Percentiles rank a stretch among this genome's conserved stretches.
These are phyloP conservation scores for Serrognathus titanus DNA, from an alignment of 2,888 invertebrate species.

Conservation along the genomic window DNA sequence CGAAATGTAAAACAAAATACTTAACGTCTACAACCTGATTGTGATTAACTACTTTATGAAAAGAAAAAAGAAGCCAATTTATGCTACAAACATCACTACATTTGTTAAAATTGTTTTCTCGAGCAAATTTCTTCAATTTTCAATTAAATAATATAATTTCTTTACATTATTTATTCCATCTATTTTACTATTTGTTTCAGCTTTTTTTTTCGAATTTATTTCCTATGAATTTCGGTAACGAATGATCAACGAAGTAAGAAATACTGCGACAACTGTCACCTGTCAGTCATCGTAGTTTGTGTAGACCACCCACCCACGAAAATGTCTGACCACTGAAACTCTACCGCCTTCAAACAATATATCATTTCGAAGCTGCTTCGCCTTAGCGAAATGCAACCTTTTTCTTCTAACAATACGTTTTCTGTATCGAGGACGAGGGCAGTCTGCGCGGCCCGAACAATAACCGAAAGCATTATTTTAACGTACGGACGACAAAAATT, in stretches of 20 bases:
- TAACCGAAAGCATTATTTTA: too few species aligned
- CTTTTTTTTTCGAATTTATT: too few species aligned
- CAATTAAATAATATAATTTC: too few species aligned
- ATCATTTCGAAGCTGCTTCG: constrained; percentile 21
- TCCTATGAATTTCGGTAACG: neutral
- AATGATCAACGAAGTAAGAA: constrained; percentile 11
- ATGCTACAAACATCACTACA: too few species aligned
- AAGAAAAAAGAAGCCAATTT: neutral
- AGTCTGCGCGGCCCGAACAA: neutral
- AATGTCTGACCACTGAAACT: constrained; percentile 20
- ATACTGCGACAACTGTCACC: constrained; percentile 24
- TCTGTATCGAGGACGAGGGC: neutral
- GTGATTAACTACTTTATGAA: too few species aligned
- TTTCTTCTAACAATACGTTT: neutral
- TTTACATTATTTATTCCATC: too few species aligned
- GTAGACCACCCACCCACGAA: constrained; percentile 25
- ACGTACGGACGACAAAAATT: too few species aligned
- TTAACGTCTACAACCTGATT: too few species aligned
- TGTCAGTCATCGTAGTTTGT: constrained; percentile 25
- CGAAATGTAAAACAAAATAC: too few species aligned
- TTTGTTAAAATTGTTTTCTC: too few species aligned
- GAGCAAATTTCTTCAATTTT: too few species aligned
- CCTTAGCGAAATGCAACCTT: constrained; percentile 6
- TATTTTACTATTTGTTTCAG: neutral
- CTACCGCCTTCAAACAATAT: constrained; percentile 25